A percentile compares a stretch with the other conserved stretches of the same genome.
phyloP scores from a whole-genome alignment of 2,888 invertebrate species.

The Clanis bilineata region DNA sequence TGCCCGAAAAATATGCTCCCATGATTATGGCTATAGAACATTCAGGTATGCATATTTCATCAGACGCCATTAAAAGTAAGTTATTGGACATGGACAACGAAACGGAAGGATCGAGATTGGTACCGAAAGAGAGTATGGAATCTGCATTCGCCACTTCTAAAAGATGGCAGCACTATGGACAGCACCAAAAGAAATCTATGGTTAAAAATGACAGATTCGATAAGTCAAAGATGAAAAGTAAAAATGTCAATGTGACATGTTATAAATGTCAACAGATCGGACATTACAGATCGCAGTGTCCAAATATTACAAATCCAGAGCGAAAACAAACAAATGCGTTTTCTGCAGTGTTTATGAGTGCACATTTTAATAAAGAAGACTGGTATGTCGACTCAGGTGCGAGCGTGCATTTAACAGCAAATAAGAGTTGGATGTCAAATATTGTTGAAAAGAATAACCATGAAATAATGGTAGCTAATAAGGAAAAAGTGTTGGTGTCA shows the following conservation, averaged over 20 bases:
- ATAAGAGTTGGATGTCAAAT: conserved; percentile 19
- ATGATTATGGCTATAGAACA: not conserved
- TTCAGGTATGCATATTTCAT: not conserved
- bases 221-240: not conserved
- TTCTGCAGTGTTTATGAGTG: not conserved
- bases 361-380: conserved; percentile 25
- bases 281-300: not conserved
- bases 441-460: not conserved
- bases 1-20: not conserved
- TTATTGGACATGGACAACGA: not conserved
- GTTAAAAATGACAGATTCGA: not conserved
- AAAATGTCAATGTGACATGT: not conserved
- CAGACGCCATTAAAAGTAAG: not conserved
- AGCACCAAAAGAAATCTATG: too few species aligned
- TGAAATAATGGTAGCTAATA: not conserved
- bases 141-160: not conserved
- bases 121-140: too few species aligned
- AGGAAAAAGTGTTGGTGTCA: not conserved
- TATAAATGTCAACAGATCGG: not conserved
- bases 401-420: conserved; percentile 32
- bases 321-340: conserved; percentile 16
- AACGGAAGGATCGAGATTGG: too few species aligned
- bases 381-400: conserved; percentile 35
- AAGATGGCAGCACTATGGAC: not conserved
- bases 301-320: too few species aligned